phyloP scores from a whole-genome alignment of 30 jellyfish, hydroid and myxozoan genomes.

The Nemopilema nomurai region DNA sequence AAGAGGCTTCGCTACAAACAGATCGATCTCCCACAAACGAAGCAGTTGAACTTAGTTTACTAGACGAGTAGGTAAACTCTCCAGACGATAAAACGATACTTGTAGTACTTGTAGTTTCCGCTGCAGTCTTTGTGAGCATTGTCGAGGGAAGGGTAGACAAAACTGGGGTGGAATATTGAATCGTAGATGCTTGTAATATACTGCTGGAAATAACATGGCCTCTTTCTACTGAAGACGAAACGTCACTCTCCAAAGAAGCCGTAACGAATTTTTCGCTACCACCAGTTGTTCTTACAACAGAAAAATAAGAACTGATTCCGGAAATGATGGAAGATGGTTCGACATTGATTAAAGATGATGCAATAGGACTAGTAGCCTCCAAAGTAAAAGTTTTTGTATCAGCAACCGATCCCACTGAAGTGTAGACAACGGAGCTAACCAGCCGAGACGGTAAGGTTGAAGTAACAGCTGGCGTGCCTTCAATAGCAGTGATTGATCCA shows the following conservation, averaged over 20 bases:
- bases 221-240: neutral
- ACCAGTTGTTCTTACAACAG: neutral
- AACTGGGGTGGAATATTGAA: neutral
- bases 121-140: neutral
- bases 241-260: neutral
- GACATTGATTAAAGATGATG: neutral
- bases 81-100: neutral
- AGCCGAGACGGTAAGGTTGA: slow-evolving; percentile 47
- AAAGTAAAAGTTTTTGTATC: neutral
- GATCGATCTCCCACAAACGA: neutral
- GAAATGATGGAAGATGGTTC: neutral
- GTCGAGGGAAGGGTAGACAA: neutral
- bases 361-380: neutral
- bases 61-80: neutral
- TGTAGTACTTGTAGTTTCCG: neutral
- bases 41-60: neutral
- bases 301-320: neutral
- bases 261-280: neutral
- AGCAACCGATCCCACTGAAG: slow-evolving; percentile 10
- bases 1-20: neutral
- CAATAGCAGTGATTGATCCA: slow-evolving; percentile 90
- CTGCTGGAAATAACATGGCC: neutral
- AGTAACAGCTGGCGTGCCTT: slow-evolving; percentile 85
- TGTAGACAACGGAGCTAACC: slow-evolving; percentile 28
- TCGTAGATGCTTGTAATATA: neutral